These are phyloP conservation scores for Pristionchus japonicus DNA, from an alignment of 2,888 invertebrate genomes.

Conservation along the genomic window DNA sequence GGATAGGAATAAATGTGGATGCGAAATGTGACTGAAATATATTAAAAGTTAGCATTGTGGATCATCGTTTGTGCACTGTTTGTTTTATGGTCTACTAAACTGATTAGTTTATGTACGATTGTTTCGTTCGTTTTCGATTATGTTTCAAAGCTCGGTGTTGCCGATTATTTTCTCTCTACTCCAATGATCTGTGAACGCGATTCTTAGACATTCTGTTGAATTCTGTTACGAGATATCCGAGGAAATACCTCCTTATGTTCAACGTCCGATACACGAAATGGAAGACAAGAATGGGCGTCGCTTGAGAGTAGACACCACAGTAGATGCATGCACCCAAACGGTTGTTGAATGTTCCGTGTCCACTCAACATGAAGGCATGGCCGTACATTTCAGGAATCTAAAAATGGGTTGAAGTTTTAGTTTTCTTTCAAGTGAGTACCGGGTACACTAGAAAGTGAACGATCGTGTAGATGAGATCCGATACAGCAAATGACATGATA, in stretches of 20 bases:
- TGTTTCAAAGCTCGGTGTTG: neutral
- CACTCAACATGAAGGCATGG: neutral
- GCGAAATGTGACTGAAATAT: neutral
- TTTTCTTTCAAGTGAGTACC: neutral
- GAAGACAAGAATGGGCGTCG: neutral
- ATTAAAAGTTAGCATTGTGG: neutral
- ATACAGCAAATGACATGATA: neutral
- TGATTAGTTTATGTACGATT: too few relatives aligned
- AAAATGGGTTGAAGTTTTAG: too few relatives aligned
- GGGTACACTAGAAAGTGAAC: conserved; percentile 1
- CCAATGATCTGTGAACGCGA: neutral
- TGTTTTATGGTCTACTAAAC: too few relatives aligned
- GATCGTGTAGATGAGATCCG: neutral
- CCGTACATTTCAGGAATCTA: conserved; percentile 7
- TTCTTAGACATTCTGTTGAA: neutral
- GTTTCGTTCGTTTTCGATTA: too few relatives aligned
- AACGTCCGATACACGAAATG: neutral
- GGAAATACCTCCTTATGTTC: neutral
- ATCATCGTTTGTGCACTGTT: neutral
- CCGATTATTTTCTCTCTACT: neutral
- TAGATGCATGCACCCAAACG: neutral
- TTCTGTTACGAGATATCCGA: neutral
- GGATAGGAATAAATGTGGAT: neutral
- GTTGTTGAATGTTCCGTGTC: neutral
- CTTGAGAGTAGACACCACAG: neutral